A percentile compares a stretch with the other conserved stretches of the same genome.
phyloP scores from a whole-genome alignment of 2,113 vertebrate genomes.

The Mobula hypostoma region DNA sequence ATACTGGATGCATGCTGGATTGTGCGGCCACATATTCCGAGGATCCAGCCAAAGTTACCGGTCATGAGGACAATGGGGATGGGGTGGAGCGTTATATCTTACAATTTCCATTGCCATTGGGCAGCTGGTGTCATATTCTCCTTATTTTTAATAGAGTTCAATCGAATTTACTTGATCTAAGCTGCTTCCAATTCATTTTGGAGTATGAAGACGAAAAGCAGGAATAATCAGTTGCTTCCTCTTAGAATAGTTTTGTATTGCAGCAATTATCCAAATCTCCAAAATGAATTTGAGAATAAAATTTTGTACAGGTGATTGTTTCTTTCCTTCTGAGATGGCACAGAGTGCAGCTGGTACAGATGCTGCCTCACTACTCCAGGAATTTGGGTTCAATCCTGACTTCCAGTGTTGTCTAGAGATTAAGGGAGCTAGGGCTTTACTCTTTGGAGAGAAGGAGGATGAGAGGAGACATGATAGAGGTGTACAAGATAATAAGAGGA shows the following conservation, averaged over 20 bases:
- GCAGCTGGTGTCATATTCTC: neutral
- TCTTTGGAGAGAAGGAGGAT: no score
- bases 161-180: neutral
- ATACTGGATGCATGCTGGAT: neutral
- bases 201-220: neutral
- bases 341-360: no score
- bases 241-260: neutral
- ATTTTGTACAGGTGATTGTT: no score
- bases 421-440: no score
- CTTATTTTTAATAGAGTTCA: neutral
- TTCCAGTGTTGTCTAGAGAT: no score
- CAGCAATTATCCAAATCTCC: neutral
- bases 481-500: no score
- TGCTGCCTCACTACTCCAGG: no score
- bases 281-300: no score
- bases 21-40: neutral
- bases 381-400: no score
- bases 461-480: no score
- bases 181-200: neutral
- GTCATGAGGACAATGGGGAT: neutral
- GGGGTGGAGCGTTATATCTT: neutral
- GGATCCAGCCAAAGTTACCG: neutral
- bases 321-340: no score
- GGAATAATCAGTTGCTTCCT: neutral
- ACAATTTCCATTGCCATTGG: neutral